phyloP scores from a whole-genome alignment of 2,888 invertebrate species.

The Neoitamus cyanurus region DNA sequence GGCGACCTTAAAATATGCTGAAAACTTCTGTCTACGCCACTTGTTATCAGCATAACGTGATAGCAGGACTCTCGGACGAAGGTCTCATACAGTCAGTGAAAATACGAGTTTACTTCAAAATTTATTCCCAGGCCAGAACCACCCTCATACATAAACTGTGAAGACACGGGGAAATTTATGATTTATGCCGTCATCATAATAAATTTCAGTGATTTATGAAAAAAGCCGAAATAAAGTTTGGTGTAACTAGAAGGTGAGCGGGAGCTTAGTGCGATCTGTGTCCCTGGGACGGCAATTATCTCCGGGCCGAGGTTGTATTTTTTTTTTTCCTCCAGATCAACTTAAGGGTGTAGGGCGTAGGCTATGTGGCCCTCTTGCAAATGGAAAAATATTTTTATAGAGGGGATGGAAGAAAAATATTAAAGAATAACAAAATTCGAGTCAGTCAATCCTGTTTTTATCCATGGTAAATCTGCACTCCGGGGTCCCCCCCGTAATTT shows the following conservation, averaged over 20 bases:
- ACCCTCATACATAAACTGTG: conserved; percentile 2
- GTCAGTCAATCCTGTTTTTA: neutral
- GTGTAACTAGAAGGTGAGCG: neutral
- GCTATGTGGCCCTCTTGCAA: neutral
- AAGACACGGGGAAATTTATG: conserved; percentile 23
- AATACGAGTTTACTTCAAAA: neutral
- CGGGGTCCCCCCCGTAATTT: neutral
- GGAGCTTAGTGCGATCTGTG: neutral
- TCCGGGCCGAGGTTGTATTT: neutral
- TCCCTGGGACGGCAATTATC: conserved; percentile 1
- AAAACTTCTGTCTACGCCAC: conserved; percentile 2
- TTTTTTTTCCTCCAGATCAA: neutral
- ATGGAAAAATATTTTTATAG: neutral
- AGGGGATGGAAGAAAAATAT: neutral
- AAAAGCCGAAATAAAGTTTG: conserved; percentile 7
- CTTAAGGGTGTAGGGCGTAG: neutral
- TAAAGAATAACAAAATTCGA: neutral
- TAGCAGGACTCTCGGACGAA: neutral
- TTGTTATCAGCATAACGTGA: neutral
- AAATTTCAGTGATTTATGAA: conserved; percentile 36
- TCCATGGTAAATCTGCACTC: neutral
- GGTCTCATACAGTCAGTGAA: neutral
- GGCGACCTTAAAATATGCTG: neutral
- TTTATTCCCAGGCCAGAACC: neutral
- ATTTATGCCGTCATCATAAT: conserved; percentile 29